These are phyloP conservation scores for Zaprionus bogoriensis DNA, from an alignment of 2,888 invertebrate species.

Conservation along the genomic window DNA sequence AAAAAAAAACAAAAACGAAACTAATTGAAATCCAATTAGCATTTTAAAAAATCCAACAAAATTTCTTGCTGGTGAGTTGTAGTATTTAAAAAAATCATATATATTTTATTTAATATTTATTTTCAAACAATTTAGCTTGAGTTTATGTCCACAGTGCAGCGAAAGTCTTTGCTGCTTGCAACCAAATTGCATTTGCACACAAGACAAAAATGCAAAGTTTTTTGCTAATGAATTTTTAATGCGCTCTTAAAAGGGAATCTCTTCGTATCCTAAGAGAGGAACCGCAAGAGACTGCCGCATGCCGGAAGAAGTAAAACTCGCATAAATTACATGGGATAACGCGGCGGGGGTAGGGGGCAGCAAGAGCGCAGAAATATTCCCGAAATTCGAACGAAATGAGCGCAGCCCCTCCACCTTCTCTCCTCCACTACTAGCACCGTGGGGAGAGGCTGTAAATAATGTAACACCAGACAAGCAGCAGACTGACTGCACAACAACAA, in stretches of 20 bases:
- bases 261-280: constrained; percentile 10
- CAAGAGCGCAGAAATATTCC: constrained; percentile 5
- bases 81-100: no score
- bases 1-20: constrained; percentile 2
- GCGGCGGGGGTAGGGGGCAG: constrained; percentile 27
- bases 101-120: no score
- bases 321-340: constrained; percentile 48
- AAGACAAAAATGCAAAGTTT: constrained; percentile 15
- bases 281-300: not conserved
- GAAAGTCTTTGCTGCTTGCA: not conserved
- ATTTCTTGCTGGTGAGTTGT: constrained; percentile 15
- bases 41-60: constrained; percentile 14
- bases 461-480: constrained; percentile 69
- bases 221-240: constrained; percentile 61
- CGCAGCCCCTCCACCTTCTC: no score
- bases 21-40: constrained; percentile 16
- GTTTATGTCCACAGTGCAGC: not conserved
- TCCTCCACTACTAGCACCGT: no score
- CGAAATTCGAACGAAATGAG: constrained; percentile 10
- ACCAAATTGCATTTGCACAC: constrained; percentile 22
- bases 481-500: constrained; percentile 67
- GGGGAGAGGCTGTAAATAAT: constrained; percentile 73
- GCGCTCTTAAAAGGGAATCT: constrained; percentile 28
- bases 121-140: no score
- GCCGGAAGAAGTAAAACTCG: constrained; percentile 39